Percentiles rank a stretch among this genome's conserved stretches.
Evolutionary conservation across 2,113 vertebrate genomes (phyloP).

Genomic region (Eretmochelys imbricata): DNA sequence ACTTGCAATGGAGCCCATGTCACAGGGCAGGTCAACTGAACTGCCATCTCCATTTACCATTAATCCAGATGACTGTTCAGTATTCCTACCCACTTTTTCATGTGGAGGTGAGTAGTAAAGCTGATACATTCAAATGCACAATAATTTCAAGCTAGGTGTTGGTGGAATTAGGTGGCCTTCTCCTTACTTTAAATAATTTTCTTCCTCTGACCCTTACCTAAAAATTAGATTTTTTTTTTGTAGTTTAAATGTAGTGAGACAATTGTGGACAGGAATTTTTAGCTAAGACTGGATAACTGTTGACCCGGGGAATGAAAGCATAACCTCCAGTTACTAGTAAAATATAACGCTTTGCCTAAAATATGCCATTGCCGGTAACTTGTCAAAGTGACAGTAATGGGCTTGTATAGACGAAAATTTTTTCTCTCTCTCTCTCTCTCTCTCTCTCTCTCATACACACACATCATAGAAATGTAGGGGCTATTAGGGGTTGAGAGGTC

Average conservation of each 20-base stretch:
- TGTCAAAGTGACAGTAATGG: not conserved
- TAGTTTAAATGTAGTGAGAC: not conserved
- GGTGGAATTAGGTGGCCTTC: not conserved
- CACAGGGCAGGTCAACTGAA: constrained; percentile 27
- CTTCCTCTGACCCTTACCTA: not conserved
- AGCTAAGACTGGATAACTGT: not conserved
- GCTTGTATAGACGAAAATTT: not conserved
- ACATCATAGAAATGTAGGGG: not conserved
- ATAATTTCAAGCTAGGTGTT: not conserved
- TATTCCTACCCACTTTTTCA: constrained; percentile 8
- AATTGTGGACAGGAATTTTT: not conserved
- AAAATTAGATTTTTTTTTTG: not conserved
- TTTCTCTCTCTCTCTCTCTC: no score
- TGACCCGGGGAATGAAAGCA: not conserved
- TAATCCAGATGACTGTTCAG: not conserved
- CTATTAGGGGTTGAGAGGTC: not conserved
- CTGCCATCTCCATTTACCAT: constrained; percentile 35
- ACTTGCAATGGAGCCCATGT: constrained; percentile 28
- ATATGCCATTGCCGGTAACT: not conserved
- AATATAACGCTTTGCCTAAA: not conserved
- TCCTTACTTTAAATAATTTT: not conserved
- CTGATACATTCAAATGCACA: not conserved
- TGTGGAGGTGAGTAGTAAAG: constrained; percentile 10
- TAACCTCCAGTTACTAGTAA: not conserved
- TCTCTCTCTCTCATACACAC: no score